These are phyloP conservation scores for Tangara arthus DNA, from an alignment of 2,797 vertebrate species.

Conservation along the genomic window DNA sequence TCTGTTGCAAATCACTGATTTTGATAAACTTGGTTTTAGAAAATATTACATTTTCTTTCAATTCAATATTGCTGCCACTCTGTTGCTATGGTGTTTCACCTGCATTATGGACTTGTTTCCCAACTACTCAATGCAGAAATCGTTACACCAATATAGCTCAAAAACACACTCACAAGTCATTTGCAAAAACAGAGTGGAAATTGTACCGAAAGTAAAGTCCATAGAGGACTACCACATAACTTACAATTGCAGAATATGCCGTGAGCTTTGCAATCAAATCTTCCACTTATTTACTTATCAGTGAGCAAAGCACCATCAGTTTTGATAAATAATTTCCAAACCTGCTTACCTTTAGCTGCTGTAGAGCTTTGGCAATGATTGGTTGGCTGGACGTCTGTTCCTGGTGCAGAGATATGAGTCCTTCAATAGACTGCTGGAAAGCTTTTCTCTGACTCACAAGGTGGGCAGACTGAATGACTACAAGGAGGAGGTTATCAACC, in stretches of 20 bases:
- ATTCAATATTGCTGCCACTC: background rate
- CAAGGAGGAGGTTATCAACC: conserved; percentile 92
- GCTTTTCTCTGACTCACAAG: conserved; percentile 89
- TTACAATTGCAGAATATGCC: background rate
- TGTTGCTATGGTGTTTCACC: background rate
- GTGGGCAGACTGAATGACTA: conserved; percentile 93
- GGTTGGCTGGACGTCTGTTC: conserved; percentile 99
- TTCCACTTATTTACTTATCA: background rate
- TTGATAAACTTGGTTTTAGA: background rate
- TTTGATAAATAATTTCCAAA: background rate
- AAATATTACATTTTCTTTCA: background rate
- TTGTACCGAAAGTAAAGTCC: background rate
- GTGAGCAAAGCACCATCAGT: background rate
- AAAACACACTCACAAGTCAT: background rate
- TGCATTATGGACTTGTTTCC: background rate
- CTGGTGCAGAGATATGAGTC: conserved; percentile 85
- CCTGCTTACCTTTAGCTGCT: conserved; percentile 89
- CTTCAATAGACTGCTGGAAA: conserved; percentile 92
- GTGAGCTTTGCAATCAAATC: background rate
- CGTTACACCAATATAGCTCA: background rate
- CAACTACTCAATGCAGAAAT: background rate
- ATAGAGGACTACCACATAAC: background rate
- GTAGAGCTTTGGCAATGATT: conserved; percentile 89
- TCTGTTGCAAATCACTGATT: background rate
- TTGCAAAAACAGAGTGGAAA: background rate